Conservation (phyloP, 2,797 vertebrate genomes). For the Hapalemur alaotrensis region DNA sequence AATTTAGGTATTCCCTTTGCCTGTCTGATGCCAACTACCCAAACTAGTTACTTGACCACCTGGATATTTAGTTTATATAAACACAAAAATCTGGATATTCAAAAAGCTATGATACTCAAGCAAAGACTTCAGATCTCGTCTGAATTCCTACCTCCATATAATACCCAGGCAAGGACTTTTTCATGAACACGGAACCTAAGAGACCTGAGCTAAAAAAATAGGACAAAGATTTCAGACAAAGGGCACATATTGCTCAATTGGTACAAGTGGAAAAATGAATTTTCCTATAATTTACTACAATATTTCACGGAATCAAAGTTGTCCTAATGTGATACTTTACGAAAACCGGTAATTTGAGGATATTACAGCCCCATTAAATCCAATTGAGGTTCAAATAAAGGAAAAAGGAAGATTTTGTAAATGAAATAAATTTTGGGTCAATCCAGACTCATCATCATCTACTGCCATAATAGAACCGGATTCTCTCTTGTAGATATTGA, state of each 20-base stretch:
- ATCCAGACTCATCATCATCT: not conserved
- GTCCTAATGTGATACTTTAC: not conserved
- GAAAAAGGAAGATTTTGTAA: not conserved
- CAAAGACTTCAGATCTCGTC: slow-evolving; percentile 4
- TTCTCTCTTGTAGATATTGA: not conserved
- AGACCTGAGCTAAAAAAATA: not conserved
- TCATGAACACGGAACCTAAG: not conserved
- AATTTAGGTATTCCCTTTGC: not conserved
- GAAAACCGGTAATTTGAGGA: not conserved
- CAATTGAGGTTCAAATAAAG: not conserved
- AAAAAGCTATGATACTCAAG: not conserved
- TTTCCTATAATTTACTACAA: not conserved
- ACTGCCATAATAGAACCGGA: not conserved
- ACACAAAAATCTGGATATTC: not conserved
- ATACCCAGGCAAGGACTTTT: not conserved
- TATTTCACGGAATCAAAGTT: not conserved
- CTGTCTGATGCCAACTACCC: not conserved
- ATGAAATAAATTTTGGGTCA: not conserved
- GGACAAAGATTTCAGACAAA: not conserved
- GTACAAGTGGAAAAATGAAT: not conserved
- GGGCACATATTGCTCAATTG: not conserved
- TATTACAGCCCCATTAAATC: not conserved
- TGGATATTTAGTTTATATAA: not conserved
- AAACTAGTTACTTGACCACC: not conserved
- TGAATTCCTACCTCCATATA: not conserved